Evolutionary conservation across 1,140 invertebrate species (phyloP).

Genomic region (Andricus grossulariae): DNA sequence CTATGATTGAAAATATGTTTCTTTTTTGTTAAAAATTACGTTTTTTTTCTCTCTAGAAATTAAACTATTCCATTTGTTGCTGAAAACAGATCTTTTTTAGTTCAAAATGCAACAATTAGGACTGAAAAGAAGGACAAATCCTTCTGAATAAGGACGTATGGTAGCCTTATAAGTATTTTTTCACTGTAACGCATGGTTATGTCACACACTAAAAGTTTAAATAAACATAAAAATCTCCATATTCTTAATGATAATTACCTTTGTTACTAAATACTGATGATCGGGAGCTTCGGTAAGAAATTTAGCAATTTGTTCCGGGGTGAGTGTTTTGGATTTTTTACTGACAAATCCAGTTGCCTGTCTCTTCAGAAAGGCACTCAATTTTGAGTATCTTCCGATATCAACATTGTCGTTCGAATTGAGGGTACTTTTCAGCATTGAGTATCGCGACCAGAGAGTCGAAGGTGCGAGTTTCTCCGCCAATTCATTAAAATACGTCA

Average conservation of each 20-base stretch:
- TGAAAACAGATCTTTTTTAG: too few species aligned
- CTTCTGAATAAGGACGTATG: too few species aligned
- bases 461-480: constrained; percentile 16
- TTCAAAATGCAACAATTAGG: too few species aligned
- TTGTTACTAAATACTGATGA: constrained; percentile 28
- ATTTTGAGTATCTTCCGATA: constrained; percentile 30
- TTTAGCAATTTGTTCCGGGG: constrained; percentile 21
- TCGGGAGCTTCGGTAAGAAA: constrained; percentile 33
- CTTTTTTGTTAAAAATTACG: too few species aligned
- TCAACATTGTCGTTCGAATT: constrained; percentile 31
- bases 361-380: constrained; percentile 36
- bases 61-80: too few species aligned
- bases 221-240: too few species aligned
- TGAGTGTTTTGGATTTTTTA: constrained; percentile 32
- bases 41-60: too few species aligned
- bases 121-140: too few species aligned
- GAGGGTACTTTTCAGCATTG: constrained; percentile 23
- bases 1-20: too few species aligned
- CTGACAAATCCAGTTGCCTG: constrained; percentile 24
- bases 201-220: too few species aligned
- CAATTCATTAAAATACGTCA: constrained; percentile 34
- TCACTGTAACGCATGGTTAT: too few species aligned
- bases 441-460: constrained; percentile 34
- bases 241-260: constrained; percentile 8
- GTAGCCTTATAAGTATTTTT: too few species aligned